Evolutionary conservation across 1,140 invertebrate genomes (phyloP).

Genomic region (Anagrus nilaparvatae): DNA sequence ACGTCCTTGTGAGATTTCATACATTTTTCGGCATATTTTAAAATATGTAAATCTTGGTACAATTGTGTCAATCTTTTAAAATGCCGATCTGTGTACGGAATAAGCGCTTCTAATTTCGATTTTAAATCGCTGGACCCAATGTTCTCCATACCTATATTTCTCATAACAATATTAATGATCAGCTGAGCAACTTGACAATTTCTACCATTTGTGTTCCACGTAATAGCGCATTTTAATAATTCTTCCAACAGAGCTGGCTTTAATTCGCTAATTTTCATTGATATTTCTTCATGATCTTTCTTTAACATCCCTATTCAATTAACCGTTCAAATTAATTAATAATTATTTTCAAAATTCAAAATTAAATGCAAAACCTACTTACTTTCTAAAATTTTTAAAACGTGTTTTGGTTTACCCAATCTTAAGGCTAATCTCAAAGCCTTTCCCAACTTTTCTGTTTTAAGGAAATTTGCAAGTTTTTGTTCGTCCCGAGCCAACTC

Average conservation of each 20-base stretch:
- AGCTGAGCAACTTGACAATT: conserved; percentile 66
- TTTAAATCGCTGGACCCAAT: conserved; percentile 52
- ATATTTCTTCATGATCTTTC: conserved; percentile 48
- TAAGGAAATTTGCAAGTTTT: conserved; percentile 70
- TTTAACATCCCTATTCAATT: conserved; percentile 51
- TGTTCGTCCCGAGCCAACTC: conserved; percentile 71
- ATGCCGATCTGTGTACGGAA: conserved; percentile 79
- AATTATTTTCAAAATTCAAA: neutral
- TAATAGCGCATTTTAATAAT: conserved; percentile 63
- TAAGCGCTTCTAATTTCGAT: conserved; percentile 58
- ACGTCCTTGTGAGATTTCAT: conserved; percentile 45
- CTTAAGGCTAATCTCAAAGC: conserved; percentile 73
- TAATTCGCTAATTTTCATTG: conserved; percentile 55
- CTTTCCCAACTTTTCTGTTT: conserved; percentile 65
- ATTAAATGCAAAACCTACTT: conserved; percentile 9
- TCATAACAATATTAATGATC: conserved; percentile 66
- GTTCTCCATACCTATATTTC: conserved; percentile 53
- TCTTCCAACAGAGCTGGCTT: conserved; percentile 62
- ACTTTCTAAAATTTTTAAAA: conserved; percentile 74
- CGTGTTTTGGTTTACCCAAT: conserved; percentile 69
- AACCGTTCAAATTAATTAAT: too few species aligned
- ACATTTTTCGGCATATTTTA: conserved; percentile 64
- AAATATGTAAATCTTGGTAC: conserved; percentile 67
- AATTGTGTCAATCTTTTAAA: conserved; percentile 63
- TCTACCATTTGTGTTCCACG: conserved; percentile 87